Percentiles rank a stretch among this genome's conserved stretches.
Conservation (phyloP, 2,113 vertebrate genomes). For the Paradoxurus hermaphroditus region DNA sequence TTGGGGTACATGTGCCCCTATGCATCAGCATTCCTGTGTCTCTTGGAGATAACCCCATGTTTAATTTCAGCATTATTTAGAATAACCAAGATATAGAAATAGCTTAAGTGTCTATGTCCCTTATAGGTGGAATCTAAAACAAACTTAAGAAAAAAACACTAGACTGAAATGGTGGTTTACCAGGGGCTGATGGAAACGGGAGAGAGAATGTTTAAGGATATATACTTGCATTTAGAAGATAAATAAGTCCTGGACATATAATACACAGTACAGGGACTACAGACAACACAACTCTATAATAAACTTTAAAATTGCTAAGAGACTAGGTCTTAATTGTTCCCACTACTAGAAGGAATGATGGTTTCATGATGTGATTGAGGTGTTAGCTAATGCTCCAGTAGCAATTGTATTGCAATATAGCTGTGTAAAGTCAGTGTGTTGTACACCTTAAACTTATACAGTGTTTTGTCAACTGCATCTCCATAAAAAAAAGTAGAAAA, state of each 20-base stretch:
- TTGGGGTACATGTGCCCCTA: too few relatives aligned
- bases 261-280: background rate
- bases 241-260: background rate
- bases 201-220: background rate
- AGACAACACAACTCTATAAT: background rate
- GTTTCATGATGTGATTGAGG: too few relatives aligned
- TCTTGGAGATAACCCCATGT: background rate
- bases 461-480: background rate
- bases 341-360: background rate
- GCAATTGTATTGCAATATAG: background rate
- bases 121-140: background rate
- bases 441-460: background rate
- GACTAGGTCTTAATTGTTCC: background rate
- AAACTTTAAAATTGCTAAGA: background rate
- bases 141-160: background rate
- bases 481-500: background rate
- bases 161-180: background rate
- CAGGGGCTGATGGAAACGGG: background rate
- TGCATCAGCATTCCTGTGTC: too few relatives aligned
- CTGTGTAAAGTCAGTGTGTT: background rate
- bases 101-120: background rate
- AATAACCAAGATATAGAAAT: background rate
- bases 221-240: background rate
- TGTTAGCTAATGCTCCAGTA: background rate
- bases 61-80: background rate